phyloP scores from a whole-genome alignment of 2,797 vertebrate genomes.

The Neosilurus mollespiculum region DNA sequence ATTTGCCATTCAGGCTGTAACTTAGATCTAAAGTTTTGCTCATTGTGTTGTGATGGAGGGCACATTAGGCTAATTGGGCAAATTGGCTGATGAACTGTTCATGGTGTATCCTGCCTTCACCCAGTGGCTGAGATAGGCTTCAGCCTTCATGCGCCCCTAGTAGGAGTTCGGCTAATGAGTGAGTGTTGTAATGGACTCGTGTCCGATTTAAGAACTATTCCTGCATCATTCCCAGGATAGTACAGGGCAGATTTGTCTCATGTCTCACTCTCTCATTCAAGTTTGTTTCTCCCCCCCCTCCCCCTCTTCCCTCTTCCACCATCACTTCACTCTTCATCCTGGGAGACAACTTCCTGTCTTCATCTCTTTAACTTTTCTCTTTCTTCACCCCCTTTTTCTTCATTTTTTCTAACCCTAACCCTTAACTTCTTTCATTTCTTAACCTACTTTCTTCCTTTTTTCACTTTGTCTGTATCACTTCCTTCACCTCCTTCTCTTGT shows the following conservation, averaged over 20 bases:
- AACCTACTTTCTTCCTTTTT: background rate
- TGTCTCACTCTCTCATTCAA: background rate
- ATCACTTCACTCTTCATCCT: background rate
- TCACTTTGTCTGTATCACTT: background rate
- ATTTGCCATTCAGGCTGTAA: background rate
- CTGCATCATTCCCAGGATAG: background rate
- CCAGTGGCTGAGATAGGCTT: too few relatives aligned
- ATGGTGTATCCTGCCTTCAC: too few relatives aligned
- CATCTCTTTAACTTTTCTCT: background rate
- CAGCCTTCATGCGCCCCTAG: too few relatives aligned
- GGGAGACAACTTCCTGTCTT: background rate
- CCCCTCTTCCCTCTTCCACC: background rate
- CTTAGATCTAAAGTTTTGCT: background rate
- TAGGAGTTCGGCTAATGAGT: too few relatives aligned
- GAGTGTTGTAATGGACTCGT: background rate
- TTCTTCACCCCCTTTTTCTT: background rate
- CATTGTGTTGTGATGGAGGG: background rate
- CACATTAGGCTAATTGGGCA: too few relatives aligned
- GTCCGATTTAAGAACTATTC: background rate
- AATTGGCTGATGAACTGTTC: too few relatives aligned
- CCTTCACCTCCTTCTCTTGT: constrained; percentile 1
- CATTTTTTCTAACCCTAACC: too few relatives aligned
- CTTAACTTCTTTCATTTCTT: background rate
- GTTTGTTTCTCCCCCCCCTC: constrained; percentile 6
- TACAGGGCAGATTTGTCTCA: too few relatives aligned